Base-by-base conservation (phyloP, 2,888 invertebrate species). In the Pollenia amentaria region DNA sequence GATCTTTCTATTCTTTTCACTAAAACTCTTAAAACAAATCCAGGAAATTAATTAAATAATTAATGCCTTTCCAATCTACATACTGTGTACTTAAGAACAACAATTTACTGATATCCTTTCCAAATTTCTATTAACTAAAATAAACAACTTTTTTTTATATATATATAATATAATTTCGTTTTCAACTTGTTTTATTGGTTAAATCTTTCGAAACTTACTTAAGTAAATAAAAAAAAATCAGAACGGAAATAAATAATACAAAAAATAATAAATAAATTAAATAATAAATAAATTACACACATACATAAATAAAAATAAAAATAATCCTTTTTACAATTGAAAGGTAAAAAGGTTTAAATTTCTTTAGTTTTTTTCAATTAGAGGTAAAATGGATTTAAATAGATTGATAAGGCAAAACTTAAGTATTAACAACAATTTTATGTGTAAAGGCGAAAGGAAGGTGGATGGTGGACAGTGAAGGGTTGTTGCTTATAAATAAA, bases 261-360 rank as follows among this genome's bases (percentile, higher is more conserved):
- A 79, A 87, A 77, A 85, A 85, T 77, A 84, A 84, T 79, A 82
- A 82, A 80, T 84, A 85, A 85, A 72, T 83, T 42, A 82, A 87
- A 79, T 76, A 85, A 85, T 85, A 87, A 87, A 82, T 85, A 83
- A 85, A 85, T 82, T 82, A 89, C 88, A 89, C 88, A 88, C 88
- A 88, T 80, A 89, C 88, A 89, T 88, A 88, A 88, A 88, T 88
- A 88, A 87, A 88, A 88, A 86, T 87, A 87, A 29, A 83, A 79
- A 73, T 64, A 77, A 73, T 70, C 69, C 84, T 65, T 75, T 80
- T 79, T 67, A 12, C 65, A 40, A 65, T 72, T 60, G 18, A 29
- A 46, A 42, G 4, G 46, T 44, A 57, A 70, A 70, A 78, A 73
- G 65, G 48, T 75, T 64, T 77, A 18, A 9, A 65, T 11, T 55